Evolutionary conservation across 1,140 invertebrate species (phyloP), one percentile per base, ranked within the genome.

Genomic region (Acromyrmex charruanus): DNA sequence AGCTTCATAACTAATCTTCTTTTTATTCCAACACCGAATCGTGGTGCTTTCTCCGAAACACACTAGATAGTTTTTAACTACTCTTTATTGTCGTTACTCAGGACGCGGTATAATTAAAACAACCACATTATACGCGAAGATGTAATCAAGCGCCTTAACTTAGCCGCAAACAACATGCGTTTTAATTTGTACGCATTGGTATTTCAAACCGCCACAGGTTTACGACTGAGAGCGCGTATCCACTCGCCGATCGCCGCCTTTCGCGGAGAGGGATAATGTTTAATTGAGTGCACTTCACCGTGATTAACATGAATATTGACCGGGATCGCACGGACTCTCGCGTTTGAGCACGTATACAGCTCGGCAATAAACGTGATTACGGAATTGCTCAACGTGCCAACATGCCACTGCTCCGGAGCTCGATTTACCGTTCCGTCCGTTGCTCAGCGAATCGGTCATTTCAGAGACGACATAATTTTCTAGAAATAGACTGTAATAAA

Each of bases 291-390:
- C 71, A 89, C 39, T 66, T 82, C 39, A 79, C 61, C 35, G 71
- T 89, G 79, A 91, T 91, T 91, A 91, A 87, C 86, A 81, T 74
- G 86, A 86, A 91, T 91, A 91, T 91, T 79, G 86, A 74, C 55
- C 90, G 72, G 82, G 82, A 91, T 91, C 90, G 82, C 68, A 28
- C 77, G 51, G 82, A 61, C 49, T 69, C 84, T 44, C 79, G 55
- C 77, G 39, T 84, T 18, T 44, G 63, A 85, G 28, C 65, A 77
- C 82, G 80, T 85, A 91, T 72, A 75, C 86, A 77, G 82, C 90
- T 89, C 81, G 85, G 84, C 66, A 89, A 91, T 92, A 91, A 92
- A 87, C 89, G 90, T 90, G 88, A 91, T 92, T 91, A 85, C 85
- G 79, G 89, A 86, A 86, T 92, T 88, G 87, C 77, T 81, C 86